A percentile compares a stretch with the other conserved stretches of the same genome.
phyloP scores from a whole-genome alignment of 2,113 vertebrate species.

The Mobula birostris region DNA sequence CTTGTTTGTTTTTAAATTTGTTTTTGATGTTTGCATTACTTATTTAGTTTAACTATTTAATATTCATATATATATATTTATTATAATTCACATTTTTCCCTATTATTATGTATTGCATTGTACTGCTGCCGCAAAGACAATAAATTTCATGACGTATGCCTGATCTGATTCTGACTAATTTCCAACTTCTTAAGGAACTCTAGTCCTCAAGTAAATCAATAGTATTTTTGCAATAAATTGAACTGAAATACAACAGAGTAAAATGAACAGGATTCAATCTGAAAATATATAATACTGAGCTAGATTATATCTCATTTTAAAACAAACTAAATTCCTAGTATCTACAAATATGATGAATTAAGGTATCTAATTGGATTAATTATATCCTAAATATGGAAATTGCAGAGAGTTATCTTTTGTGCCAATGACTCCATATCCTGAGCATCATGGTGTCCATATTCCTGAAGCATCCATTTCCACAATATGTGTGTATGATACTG shows the following conservation, averaged over 20 bases:
- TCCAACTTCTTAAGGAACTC: neutral
- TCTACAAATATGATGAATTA: neutral
- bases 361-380: neutral
- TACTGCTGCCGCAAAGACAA: no score
- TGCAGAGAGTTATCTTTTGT: neutral
- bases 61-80: no score
- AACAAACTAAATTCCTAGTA: neutral
- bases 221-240: neutral
- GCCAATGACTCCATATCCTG: neutral
- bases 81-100: no score
- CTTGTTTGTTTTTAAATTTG: no score
- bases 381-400: neutral
- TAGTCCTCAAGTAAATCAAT: neutral
- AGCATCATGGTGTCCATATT: neutral
- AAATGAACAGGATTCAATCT: conserved; percentile 3
- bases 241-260: neutral
- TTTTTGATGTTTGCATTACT: no score
- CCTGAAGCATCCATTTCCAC: neutral
- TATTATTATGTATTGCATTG: no score
- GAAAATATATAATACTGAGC: neutral
- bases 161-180: neutral
- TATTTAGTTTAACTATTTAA: no score
- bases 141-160: no score
- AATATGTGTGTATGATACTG: no score
- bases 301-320: neutral